Evolutionary conservation across 2,888 invertebrate species (phyloP).

Genomic region (Aphidoletes aphidimyza): DNA sequence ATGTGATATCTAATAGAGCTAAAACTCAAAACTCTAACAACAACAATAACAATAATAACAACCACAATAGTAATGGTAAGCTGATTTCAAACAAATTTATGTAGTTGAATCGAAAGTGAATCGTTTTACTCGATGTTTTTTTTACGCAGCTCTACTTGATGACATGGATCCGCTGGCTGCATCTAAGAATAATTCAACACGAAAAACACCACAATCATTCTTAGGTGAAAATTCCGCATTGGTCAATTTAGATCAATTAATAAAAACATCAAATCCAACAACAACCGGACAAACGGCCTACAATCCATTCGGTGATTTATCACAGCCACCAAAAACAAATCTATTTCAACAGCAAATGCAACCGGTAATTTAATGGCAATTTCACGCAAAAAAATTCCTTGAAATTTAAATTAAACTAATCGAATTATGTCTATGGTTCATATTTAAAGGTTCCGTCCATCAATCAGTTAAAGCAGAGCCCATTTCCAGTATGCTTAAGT

Average conservation of each 20-base stretch:
- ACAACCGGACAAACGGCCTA: slow-evolving; percentile 63
- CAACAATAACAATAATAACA: slow-evolving; percentile 54
- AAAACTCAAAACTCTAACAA: slow-evolving; percentile 56
- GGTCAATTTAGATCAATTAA: slow-evolving; percentile 97
- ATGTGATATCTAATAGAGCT: slow-evolving; percentile 56
- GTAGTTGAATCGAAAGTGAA: background rate
- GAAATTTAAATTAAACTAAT: background rate
- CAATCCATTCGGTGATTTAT: slow-evolving; percentile 66
- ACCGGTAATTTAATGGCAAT: slow-evolving; percentile 61
- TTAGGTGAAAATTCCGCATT: slow-evolving; percentile 96
- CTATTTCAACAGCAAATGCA: slow-evolving; percentile 70
- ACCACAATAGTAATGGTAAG: slow-evolving; percentile 30
- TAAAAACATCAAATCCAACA: slow-evolving; percentile 69
- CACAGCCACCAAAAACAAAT: slow-evolving; percentile 66
- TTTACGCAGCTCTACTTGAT: slow-evolving; percentile 63
- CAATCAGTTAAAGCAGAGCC: slow-evolving; percentile 67
- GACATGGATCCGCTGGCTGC: slow-evolving; percentile 65
- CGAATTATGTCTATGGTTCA: background rate
- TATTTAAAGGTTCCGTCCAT: slow-evolving; percentile 67
- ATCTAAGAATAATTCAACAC: slow-evolving; percentile 61
- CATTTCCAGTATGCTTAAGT: slow-evolving; percentile 66
- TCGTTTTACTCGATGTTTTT: background rate
- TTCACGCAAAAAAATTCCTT: background rate
- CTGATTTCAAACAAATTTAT: background rate
- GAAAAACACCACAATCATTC: slow-evolving; percentile 93